A percentile compares a stretch with the other conserved stretches of the same genome.
These are phyloP conservation scores for Melanargia galathea DNA, from an alignment of 2,888 invertebrate genomes.

Conservation along the genomic window DNA sequence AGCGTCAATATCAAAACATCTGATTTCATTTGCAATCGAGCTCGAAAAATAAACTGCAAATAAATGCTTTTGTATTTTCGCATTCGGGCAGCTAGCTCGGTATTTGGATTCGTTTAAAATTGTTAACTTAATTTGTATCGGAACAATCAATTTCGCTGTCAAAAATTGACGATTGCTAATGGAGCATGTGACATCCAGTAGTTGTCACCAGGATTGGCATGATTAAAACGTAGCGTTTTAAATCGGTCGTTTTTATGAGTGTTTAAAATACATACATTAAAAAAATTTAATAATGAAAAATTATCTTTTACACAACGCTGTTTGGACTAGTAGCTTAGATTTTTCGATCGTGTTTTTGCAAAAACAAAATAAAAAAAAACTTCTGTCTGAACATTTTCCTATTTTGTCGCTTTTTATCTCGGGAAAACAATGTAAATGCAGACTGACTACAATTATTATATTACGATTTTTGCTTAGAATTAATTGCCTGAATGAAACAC, in stretches of 20 bases:
- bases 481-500: background rate
- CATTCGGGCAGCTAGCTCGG: background rate
- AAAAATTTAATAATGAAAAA: no score
- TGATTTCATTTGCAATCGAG: conserved; percentile 37
- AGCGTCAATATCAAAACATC: conserved; percentile 37
- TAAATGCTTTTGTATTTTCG: conserved; percentile 10
- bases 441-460: background rate
- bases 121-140: conserved; percentile 15
- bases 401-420: no score
- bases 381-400: no score
- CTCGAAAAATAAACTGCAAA: conserved; percentile 21
- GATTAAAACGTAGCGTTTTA: background rate
- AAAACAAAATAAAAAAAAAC: no score
- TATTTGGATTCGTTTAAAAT: conserved; percentile 11
- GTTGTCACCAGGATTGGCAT: background rate
- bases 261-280: no score
- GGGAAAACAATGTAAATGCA: no score
- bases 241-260: background rate
- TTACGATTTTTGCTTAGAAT: background rate
- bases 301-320: no score
- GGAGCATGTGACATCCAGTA: conserved; percentile 7
- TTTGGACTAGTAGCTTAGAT: no score
- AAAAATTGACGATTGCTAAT: conserved; percentile 13
- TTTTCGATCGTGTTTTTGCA: no score
- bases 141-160: conserved; percentile 19